Base-by-base conservation (phyloP, 2,888 invertebrate species). In the Crematogaster levior region DNA sequence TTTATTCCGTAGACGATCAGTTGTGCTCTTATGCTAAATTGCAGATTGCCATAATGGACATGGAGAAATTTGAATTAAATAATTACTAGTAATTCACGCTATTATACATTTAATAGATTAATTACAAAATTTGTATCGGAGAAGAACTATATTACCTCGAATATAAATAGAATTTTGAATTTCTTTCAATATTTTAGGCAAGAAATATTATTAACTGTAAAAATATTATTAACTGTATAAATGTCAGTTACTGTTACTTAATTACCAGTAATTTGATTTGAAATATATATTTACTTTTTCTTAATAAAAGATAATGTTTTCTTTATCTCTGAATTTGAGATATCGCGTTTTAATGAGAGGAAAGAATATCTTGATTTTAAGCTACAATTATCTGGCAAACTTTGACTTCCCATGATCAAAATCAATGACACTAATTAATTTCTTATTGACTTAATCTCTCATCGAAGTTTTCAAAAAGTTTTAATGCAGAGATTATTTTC, bases 1-100 rank as follows among this genome's bases (percentile, higher is more conserved):
- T 79, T 77, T 79, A 77, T 68, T 77, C 30, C 24, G 43, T 15
- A 34, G 48, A 27, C 12, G 77, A 53, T 68, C 18, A 40, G 21
- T 21, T 53, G 21, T 43, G n/a, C 37, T 40, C 40, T 37, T 21
- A 18, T 40, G 30, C 12, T 77, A 70, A 66, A 77, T 21, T 68
- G 34, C 40, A 34, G 27, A 56, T 77, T 40, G 43, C 6, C 43
- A 10, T 63, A 48, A 74, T 24, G 48, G 34, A 46, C 7, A 34
- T 34, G 65, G 15, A n/a, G 6, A 21, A 66, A 51, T 40, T 66
- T 18, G 18, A 48, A n/a, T n/a, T n/a, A n/a, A n/a, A 51, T 65
- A 75, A 75, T 51, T 27, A 53, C n/a, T n/a, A n/a, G n/a, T n/a
- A 51, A 51, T 21, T 66, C 40, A 6, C n/a, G 12, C 15, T 27